Percentiles rank a stretch among this genome's conserved stretches.
Conservation (phyloP, 2,113 vertebrate genomes). For the Pipra filicauda region DNA sequence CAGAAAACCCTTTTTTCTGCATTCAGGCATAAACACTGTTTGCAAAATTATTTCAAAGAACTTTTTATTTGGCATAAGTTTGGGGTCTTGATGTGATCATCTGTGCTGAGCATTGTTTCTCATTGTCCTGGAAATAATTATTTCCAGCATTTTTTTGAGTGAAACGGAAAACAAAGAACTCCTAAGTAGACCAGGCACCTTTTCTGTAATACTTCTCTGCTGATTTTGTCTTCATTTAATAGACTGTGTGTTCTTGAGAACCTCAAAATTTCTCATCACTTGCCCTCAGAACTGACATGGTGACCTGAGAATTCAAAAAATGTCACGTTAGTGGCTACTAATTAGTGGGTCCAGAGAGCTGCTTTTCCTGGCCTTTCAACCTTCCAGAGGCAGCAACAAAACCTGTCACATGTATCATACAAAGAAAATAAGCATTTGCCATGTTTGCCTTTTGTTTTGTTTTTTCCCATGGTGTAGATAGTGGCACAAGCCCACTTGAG, state of each 20-base stretch:
- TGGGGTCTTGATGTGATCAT: not conserved
- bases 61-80: not conserved
- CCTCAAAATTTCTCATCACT: constrained; percentile 60
- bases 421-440: constrained; percentile 71
- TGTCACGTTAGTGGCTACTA: constrained; percentile 83
- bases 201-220: not conserved
- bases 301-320: constrained; percentile 76
- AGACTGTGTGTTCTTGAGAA: constrained; percentile 38
- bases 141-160: constrained; percentile 1
- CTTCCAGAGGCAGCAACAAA: constrained; percentile 57
- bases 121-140: not conserved
- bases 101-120: not conserved
- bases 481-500: constrained; percentile 43
- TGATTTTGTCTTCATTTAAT: not conserved
- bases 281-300: constrained; percentile 74
- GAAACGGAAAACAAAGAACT: not conserved
- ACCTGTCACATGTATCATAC: constrained; percentile 76
- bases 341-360: constrained; percentile 79
- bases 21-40: not conserved
- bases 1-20: not conserved
- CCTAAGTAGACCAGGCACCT: not conserved
- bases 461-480: not conserved
- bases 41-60: not conserved
- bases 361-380: constrained; percentile 75
- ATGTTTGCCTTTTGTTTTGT: not conserved